phyloP scores from a whole-genome alignment of 2,113 vertebrate species.

The Myotis davidii region DNA sequence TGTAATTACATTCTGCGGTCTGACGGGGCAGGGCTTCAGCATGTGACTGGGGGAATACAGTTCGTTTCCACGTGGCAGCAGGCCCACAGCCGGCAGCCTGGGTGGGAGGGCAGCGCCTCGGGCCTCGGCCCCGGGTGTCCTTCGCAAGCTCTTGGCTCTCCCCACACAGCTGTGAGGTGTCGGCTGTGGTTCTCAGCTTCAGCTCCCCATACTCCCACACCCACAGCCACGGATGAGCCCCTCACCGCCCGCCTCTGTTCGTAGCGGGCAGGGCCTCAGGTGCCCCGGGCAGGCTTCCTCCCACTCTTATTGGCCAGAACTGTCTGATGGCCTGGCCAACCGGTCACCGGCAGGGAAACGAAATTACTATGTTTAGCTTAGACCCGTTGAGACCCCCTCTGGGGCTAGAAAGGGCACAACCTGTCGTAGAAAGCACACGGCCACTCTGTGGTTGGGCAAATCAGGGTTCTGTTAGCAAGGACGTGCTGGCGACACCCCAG shows the following conservation, averaged over 20 bases:
- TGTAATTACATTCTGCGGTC: background rate
- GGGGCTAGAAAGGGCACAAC: background rate
- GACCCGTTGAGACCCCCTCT: rapidly evolving
- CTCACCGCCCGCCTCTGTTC: background rate
- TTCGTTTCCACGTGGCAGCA: rapidly evolving
- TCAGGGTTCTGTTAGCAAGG: background rate
- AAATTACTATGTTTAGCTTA: background rate
- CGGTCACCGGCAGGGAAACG: background rate
- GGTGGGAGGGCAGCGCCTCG: rapidly evolving
- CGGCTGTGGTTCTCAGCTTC: rapidly evolving
- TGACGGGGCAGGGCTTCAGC: rapidly evolving
- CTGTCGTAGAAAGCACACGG: background rate
- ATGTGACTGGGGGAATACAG: too few relatives aligned
- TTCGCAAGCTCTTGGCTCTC: background rate
- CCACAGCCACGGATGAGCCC: background rate
- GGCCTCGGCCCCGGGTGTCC: background rate
- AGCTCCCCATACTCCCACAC: rapidly evolving
- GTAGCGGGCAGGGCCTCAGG: background rate
- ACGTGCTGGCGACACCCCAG: background rate
- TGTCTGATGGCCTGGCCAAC: background rate
- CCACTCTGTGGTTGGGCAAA: background rate
- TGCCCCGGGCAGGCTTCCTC: too few relatives aligned
- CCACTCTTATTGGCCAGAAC: background rate
- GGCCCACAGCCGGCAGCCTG: rapidly evolving
- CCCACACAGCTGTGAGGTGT: rapidly evolving